A percentile compares a stretch with the other conserved stretches of the same genome.
phyloP scores from a whole-genome alignment of 2,888 invertebrate genomes.

The Drosophila gaucha region DNA sequence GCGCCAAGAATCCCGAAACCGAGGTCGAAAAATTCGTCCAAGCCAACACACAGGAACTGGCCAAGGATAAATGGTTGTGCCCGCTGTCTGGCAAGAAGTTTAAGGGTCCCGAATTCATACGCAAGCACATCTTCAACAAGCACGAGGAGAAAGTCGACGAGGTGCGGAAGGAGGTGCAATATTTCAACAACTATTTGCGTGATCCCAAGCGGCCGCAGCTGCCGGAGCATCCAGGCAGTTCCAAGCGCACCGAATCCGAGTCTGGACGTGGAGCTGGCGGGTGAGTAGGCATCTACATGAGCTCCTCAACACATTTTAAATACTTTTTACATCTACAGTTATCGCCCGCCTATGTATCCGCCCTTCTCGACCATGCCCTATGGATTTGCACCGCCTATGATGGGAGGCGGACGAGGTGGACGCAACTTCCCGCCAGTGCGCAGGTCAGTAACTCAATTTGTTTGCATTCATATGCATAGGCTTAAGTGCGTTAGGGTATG shows the following conservation, averaged over 20 bases:
- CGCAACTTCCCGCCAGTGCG: constrained; percentile 70
- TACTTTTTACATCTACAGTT: constrained; percentile 53
- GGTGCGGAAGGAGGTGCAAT: constrained; percentile 97
- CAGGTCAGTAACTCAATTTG: constrained; percentile 57
- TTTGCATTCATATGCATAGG: constrained; percentile 9
- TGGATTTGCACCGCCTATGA: constrained; percentile 86
- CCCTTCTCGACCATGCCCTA: constrained; percentile 85
- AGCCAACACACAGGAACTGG: constrained; percentile 97
- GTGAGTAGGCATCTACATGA: constrained; percentile 26
- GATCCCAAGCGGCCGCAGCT: constrained; percentile 98
- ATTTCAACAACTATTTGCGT: constrained; percentile 97
- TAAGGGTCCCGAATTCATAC: constrained; percentile 98
- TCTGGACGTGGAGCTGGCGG: constrained; percentile 67
- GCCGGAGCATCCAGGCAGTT: constrained; percentile 90
- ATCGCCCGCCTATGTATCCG: constrained; percentile 81
- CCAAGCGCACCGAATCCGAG: constrained; percentile 80
- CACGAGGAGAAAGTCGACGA: constrained; percentile 98
- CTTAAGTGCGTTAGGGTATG: constrained; percentile 5
- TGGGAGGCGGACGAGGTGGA: constrained; percentile 85
- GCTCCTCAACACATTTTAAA: not conserved
- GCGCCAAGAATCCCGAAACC: constrained; percentile 89
- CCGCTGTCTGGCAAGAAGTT: constrained; percentile 99
- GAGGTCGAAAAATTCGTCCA: constrained; percentile 96
- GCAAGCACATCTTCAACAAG: constrained; percentile 99
- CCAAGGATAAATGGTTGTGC: constrained; percentile 99